phyloP scores from a whole-genome alignment of 2,797 vertebrate species.

The Clarias pachynema region DNA sequence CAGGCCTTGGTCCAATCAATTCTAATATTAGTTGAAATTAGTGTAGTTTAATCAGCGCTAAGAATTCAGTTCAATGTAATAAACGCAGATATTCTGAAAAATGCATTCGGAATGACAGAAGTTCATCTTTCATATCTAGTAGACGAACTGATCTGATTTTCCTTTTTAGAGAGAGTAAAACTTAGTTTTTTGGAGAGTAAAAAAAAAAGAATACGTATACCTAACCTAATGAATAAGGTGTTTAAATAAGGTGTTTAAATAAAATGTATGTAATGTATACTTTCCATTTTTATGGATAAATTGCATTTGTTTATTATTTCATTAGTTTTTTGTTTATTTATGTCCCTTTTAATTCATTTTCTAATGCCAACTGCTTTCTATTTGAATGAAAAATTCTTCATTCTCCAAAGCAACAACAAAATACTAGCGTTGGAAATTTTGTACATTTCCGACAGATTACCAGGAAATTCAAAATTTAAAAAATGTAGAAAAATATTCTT shows the following conservation, averaged over 20 bases:
- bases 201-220: not conserved
- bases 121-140: not conserved
- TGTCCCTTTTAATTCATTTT: not conserved
- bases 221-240: not conserved
- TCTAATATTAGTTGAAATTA: not conserved
- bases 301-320: too few relatives aligned
- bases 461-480: not conserved
- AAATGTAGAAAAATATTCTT: not conserved
- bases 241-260: too few relatives aligned
- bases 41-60: not conserved
- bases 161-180: not conserved
- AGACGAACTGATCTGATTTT: not conserved
- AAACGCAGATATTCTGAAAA: not conserved
- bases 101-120: not conserved
- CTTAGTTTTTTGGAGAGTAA: not conserved
- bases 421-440: not conserved
- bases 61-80: not conserved
- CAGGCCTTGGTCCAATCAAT: not conserved
- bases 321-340: too few relatives aligned
- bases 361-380: not conserved
- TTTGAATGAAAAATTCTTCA: not conserved
- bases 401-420: not conserved
- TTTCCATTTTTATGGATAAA: too few relatives aligned
- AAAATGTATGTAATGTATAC: too few relatives aligned
- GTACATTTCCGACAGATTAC: not conserved